These are phyloP conservation scores for Takifugu bimaculatus DNA, from an alignment of 2,113 vertebrate species.

Conservation along the genomic window DNA sequence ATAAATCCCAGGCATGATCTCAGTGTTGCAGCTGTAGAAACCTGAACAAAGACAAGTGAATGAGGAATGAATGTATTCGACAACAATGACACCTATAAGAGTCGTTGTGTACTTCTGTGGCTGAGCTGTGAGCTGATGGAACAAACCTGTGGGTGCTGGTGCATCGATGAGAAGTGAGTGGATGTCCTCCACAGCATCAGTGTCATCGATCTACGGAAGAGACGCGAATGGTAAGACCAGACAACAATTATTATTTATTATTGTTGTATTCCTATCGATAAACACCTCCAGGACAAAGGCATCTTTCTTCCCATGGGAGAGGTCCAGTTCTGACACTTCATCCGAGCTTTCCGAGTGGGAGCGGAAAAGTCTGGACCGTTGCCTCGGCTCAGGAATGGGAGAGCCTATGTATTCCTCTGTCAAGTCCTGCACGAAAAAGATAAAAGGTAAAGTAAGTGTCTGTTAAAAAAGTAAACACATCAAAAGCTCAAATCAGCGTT, in stretches of 20 bases:
- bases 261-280: not conserved
- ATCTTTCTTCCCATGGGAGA: conserved; percentile 97
- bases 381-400: conserved; percentile 91
- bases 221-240: not conserved
- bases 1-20: conserved; percentile 96
- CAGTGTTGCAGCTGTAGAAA: conserved; percentile 98
- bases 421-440: conserved; percentile 73
- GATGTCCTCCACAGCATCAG: conserved; percentile 95
- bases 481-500: conserved; percentile 27
- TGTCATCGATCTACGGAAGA: conserved; percentile 89
- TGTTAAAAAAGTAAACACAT: conserved; percentile 6
- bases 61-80: not conserved
- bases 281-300: conserved; percentile 95
- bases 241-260: not conserved
- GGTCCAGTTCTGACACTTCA: conserved; percentile 90
- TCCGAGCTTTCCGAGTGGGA: conserved; percentile 98
- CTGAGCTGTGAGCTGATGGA: not conserved
- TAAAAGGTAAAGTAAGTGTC: not conserved
- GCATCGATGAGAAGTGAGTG: conserved; percentile 91
- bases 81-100: not conserved
- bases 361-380: conserved; percentile 87
- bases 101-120: not conserved
- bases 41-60: conserved; percentile 68
- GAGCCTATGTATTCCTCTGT: conserved; percentile 74
- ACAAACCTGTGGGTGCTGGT: conserved; percentile 84